Base-by-base conservation (phyloP, 2,113 vertebrate species). In the Pogona vitticeps region DNA sequence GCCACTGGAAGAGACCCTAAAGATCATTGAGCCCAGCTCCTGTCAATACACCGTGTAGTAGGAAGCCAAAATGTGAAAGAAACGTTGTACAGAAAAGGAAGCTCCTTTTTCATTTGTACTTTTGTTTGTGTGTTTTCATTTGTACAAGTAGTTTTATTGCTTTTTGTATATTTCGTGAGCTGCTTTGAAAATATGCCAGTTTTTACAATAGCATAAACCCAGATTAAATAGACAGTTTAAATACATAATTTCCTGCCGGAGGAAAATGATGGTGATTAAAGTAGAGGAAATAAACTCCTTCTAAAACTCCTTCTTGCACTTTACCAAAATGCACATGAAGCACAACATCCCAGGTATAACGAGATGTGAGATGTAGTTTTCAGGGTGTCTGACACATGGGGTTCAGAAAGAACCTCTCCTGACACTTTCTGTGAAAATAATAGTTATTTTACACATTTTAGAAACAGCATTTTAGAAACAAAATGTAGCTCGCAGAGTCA, bases 401-500 rank as follows among this genome's bases (percentile, higher is more conserved):
- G 28, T n/a, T n/a, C 13, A 68, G 67, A 68, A n/a, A 13, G 8
- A 28, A 12, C 5, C 9, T 28, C 9, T n/a, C 28, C 12, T 28
- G 20, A n/a, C 5, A 52, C 46, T 52, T 94, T 91, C 78, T 90
- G 81, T 93, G 82, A 87, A 92, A 94, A 83, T 89, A 85, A 85
- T 17, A 58, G 75, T 89, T 94, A 68, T n/a, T 94, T 95, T 92
- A 91, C 75, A 87, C 89, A 42, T 89, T 90, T 91, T 52, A 52
- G 94, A 93, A 72, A 67, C 46, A 86, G 52, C 88, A 91, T 91
- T 84, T 88, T 86, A 78, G 82, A 52, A 76, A 59, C 36, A 76
- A 89, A 91, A 90, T 90, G 42, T 82, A 90, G 89, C 80, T 79
- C 80, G 86, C 80, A 88, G 88, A 91, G 83, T 95, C 95, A 94